These are phyloP conservation scores for Pseudolaguvia tuberculata DNA, from an alignment of 2,113 vertebrate species.

Conservation along the genomic window DNA sequence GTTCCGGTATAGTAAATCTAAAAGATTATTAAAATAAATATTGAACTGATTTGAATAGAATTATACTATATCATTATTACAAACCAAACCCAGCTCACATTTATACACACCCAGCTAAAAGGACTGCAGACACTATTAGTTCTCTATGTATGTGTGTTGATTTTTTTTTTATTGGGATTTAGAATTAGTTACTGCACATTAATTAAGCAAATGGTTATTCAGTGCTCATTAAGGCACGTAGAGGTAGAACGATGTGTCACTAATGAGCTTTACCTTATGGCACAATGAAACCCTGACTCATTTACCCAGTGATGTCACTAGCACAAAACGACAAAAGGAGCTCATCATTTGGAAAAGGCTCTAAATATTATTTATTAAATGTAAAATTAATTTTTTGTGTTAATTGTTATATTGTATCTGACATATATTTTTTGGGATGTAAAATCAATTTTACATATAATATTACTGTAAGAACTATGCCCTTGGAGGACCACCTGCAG, in stretches of 20 bases:
- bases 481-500: no score
- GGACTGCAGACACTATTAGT: not conserved
- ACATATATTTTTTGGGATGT: not conserved
- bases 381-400: not conserved
- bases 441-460: no score
- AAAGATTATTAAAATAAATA: no score
- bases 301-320: conserved; percentile 15
- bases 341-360: no score
- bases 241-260: conserved; percentile 17
- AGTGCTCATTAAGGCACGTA: conserved; percentile 26
- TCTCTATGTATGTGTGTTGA: not conserved
- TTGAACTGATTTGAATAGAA: no score
- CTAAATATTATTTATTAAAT: no score
- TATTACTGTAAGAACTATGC: no score
- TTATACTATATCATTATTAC: no score
- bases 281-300: conserved; percentile 1
- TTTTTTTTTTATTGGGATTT: conserved; percentile 1
- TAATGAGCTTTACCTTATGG: conserved; percentile 25
- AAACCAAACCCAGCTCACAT: no score
- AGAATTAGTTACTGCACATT: conserved; percentile 39
- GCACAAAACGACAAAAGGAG: not conserved
- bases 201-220: conserved; percentile 32
- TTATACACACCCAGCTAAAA: no score
- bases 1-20: no score
- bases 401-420: not conserved